Evolutionary conservation across 2,797 vertebrate genomes (phyloP), one percentile per base, ranked within the genome.

Genomic region (Sebastes cheni): DNA sequence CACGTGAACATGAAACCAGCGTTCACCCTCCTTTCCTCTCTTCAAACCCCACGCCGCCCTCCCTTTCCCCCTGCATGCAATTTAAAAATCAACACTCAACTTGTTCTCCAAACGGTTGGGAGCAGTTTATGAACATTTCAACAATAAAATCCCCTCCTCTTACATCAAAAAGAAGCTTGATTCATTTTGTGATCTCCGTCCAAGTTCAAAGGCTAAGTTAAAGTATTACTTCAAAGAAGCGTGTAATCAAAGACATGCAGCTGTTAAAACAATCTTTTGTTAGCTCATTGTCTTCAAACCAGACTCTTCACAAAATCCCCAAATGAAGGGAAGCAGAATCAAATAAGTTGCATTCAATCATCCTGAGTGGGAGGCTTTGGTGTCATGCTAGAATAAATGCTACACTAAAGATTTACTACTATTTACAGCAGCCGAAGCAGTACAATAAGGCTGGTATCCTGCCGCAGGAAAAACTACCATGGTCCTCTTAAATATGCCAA

Each of bases 201-300:
- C 98, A 97, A 97, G 98, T 98, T 98, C 97, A 98, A 97, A 98
- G 97, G 97, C 97, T 95, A 96, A 97, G 96, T 98, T 97, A 97
- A 95, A 98, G 97, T 97, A 96, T 96, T 97, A 97, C 98, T 98
- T 99, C 98, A 99, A 99, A 99, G 97, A 96, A 93, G 96, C 95
- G 92, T 94, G 96, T 96, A 99, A 99, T 99, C 98, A 99, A 98
- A 99, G 97, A 98, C 97, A 95, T 94, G 97, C 98, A 99, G 98
- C 98, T 99, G 98, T 99, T 98, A 99, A 99, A 99, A 99, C 98
- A 99, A 97, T 97, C 97, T 97, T 98, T 97, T 98, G 98, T 98
- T 97, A 95, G 96, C 96, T 97, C 98, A 98, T 97, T 98, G 98
- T 99, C 98, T 98, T 97, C 96, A 96, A 96, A 96, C 95, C 95